Evolutionary conservation across 2,888 invertebrate genomes (phyloP), one percentile per base, ranked within the genome.

Genomic region (Helicoverpa assulta): DNA sequence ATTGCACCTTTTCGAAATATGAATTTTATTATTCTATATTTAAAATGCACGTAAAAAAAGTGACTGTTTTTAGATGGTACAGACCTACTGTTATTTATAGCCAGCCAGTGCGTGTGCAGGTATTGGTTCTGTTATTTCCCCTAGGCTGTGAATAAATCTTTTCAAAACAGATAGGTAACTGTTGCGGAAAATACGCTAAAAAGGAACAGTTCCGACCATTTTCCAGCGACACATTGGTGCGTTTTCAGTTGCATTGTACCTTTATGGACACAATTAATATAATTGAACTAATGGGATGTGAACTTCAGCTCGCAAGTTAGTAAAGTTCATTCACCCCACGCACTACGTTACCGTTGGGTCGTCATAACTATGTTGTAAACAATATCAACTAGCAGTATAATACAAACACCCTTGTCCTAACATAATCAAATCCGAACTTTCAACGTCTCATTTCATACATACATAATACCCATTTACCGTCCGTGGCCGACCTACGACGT

Each of bases 1-100:
- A 73, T 73, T 75, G 67, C 82, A 69, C 51, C 33, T 33, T 55
- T 53, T 56, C 43, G 26, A 50, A 73, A 78, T 63, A 67, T 67
- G 69, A 67, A 61, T 76, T 64, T 76, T 47, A 47, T 47, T 47
- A 47, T 47, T 47, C 47, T 47, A 47, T 65, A 57, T 67, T 80
- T 62, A 58, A 68, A 73, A 21, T 58, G 64, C 19, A 60, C 18
- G 21, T 21, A 72, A 37, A 40, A 40, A 29, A 61, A 26, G 29
- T 6, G 14, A 47, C 19, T 19, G 59, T 65, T 60, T 72, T 53
- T 53, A 12, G 62, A 54, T 71, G 53, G 63, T 60, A 53, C n/a
- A n/a, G n/a, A n/a, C n/a, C n/a, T n/a, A n/a, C 10, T 6, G 19
- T 68, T 79, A 74, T 79, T 81, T 81, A 77, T 72, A 0, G 73